Base-by-base conservation (phyloP, 2,797 vertebrate genomes). In the Miichthys miiuy region DNA sequence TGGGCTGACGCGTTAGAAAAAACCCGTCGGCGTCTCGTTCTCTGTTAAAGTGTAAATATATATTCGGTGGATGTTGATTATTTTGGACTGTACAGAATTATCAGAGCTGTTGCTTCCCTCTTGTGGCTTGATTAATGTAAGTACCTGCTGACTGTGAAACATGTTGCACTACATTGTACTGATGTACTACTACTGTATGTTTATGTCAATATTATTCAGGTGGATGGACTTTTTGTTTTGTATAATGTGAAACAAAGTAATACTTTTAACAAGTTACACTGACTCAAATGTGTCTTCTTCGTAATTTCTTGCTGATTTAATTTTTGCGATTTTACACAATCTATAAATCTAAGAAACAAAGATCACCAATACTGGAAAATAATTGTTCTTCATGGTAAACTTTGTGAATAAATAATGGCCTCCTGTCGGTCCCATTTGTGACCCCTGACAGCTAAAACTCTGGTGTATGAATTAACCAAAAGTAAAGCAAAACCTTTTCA, bases 151-250 rank as follows among this genome's bases (percentile, higher is more conserved):
- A 87, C 88, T 87, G 79, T 89, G 77, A 89, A 89, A 82, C 51
- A 34, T 75, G 88, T 91, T 92, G 88, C 88, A 90, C 88, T 91
- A 87, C 83, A 57, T 21, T 82, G 72, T 81, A 82, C 83, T 71
- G 68, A 80, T 79, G 66, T 82, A 64, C 68, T 81, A 63, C 73
- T 81, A 48, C 77, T 79, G 81, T 81, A n/a, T 76, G 64, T 61
- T 84, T 77, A 12, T 83, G 73, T 90, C 74, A 5, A 38, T 82
- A 72, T 88, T 42, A 47, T 61, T 48, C 30, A 8, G 47, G 75
- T 84, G 81, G 77, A 47, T 84, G 68, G 70, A 51, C 48, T 69
- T 21, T 11, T 51, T 72, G 72, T 78, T 85, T 87, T 83, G 70
- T 84, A 87, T 79, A 73, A 81, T 70, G 83, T 90, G 74, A 75